These are phyloP conservation scores for Drosophila nr. fundita DNA, from an alignment of 2,888 invertebrate genomes.

Conservation along the genomic window DNA sequence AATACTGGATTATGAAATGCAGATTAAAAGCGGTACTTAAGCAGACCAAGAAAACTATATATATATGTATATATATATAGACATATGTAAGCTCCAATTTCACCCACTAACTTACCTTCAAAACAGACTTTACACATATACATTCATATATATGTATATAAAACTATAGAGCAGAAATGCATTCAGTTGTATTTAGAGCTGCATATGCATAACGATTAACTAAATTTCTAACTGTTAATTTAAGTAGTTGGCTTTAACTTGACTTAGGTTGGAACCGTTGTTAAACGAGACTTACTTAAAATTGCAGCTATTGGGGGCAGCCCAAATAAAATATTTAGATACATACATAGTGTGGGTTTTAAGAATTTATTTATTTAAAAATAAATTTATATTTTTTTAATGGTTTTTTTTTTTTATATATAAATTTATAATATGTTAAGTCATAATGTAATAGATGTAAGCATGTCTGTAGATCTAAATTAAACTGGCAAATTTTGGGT, in stretches of 20 bases:
- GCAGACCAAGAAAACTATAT: constrained; percentile 5
- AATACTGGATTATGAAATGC: constrained; percentile 16
- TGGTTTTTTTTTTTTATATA: constrained; percentile 24
- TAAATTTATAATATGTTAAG: constrained; percentile 37
- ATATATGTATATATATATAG: constrained; percentile 4
- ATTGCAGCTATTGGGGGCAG: constrained; percentile 36
- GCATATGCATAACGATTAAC: constrained; percentile 48
- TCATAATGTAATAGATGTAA: constrained; percentile 8
- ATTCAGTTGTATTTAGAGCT: constrained; percentile 35
- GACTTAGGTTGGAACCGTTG: constrained; percentile 31
- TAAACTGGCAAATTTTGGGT: constrained; percentile 50
- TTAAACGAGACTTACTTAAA: constrained; percentile 64
- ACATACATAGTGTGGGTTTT: constrained; percentile 73
- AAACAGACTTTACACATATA: not conserved
- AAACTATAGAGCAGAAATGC: constrained; percentile 16
- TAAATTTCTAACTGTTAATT: constrained; percentile 40
- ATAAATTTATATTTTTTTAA: constrained; percentile 51
- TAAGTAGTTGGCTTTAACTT: constrained; percentile 30
- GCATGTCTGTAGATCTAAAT: constrained; percentile 30
- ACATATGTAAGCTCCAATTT: constrained; percentile 6
- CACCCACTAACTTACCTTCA: constrained; percentile 41
- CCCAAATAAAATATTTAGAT: constrained; percentile 56
- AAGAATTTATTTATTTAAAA: constrained; percentile 71
- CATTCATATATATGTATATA: not conserved
- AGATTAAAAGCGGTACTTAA: constrained; percentile 48